These are phyloP conservation scores for Dicranocentrus wangi DNA, from an alignment of 2,888 invertebrate species.

Conservation along the genomic window DNA sequence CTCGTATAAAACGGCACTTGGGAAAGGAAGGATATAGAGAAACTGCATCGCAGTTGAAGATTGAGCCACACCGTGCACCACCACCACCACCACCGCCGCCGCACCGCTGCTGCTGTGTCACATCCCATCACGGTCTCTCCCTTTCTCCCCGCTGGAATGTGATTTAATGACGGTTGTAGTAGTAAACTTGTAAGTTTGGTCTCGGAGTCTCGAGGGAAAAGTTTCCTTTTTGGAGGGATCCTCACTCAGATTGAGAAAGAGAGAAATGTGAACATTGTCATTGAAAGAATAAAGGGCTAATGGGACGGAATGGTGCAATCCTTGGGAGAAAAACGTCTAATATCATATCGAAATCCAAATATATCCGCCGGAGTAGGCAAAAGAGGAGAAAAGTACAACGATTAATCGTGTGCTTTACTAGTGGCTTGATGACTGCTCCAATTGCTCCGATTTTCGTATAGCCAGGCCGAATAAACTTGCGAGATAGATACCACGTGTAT, in stretches of 20 bases:
- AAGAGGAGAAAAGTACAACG: slow-evolving; percentile 17
- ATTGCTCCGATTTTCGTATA: slow-evolving; percentile 39
- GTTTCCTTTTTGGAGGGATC: background rate
- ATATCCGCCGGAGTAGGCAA: background rate
- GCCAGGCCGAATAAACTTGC: no score
- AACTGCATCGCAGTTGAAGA: no score
- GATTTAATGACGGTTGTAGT: slow-evolving; percentile 28
- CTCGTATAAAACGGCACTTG: no score
- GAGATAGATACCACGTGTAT: slow-evolving; percentile 11
- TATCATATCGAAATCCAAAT: slow-evolving; percentile 6
- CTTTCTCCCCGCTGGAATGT: slow-evolving; percentile 7
- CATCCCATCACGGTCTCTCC: no score
- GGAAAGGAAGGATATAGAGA: no score
- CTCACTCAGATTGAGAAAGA: slow-evolving; percentile 4
- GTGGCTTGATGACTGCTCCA: slow-evolving; percentile 30
- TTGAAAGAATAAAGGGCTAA: slow-evolving; percentile 54
- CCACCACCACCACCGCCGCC: no score
- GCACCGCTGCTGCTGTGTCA: no score
- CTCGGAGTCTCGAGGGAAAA: background rate
- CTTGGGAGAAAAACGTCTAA: background rate
- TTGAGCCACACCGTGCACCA: no score
- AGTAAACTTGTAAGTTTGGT: slow-evolving; percentile 2
- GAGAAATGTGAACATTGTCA: slow-evolving; percentile 51
- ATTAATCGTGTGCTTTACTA: slow-evolving; percentile 30
- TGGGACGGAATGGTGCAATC: slow-evolving; percentile 49